Evolutionary conservation across 2,797 vertebrate genomes (phyloP).

Genomic region (Prionace glauca): DNA sequence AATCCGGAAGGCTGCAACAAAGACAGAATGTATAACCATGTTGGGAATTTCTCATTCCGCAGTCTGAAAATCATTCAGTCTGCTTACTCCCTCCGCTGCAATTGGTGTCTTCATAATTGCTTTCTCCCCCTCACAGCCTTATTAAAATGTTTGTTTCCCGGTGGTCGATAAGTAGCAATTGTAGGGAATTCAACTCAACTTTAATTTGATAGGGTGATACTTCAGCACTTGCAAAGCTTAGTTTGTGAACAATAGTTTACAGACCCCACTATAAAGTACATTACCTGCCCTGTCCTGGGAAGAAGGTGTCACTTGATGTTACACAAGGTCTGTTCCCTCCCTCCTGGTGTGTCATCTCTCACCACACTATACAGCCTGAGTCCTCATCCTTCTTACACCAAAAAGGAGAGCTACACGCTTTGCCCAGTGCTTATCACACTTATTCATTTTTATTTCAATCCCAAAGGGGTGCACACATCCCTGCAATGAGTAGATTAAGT

Average conservation of each 20-base stretch:
- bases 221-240: background rate
- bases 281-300: too few relatives aligned
- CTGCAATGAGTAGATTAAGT: background rate
- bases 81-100: too few relatives aligned
- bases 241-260: too few relatives aligned
- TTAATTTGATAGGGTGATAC: background rate
- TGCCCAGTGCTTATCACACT: background rate
- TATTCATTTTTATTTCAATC: background rate
- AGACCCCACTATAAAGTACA: too few relatives aligned
- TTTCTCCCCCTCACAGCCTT: background rate
- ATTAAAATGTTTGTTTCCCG: background rate
- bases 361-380: background rate
- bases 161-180: background rate
- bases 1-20: background rate
- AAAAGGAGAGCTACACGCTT: background rate
- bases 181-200: background rate
- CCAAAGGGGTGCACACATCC: background rate
- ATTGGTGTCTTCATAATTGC: background rate
- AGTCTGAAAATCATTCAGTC: background rate
- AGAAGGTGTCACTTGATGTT: background rate
- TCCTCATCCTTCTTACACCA: background rate
- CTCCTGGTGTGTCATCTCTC: background rate
- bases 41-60: background rate
- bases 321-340: background rate
- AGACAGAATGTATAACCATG: background rate